Evolutionary conservation across 1,140 invertebrate genomes (phyloP).

Genomic region (Psilanteris sp.): DNA sequence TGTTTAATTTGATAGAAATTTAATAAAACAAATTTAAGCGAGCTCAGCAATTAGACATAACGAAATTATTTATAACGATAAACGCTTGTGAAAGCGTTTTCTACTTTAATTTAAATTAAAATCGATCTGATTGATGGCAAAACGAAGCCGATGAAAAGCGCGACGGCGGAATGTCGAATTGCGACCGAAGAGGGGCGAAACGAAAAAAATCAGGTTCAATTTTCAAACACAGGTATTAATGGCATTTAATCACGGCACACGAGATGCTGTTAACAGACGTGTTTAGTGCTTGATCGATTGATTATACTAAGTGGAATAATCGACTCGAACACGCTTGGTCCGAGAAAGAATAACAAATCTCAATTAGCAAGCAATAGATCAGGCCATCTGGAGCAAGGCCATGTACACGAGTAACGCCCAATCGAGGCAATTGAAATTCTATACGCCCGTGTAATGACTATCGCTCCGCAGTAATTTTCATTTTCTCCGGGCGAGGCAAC

Average conservation of each 20-base stretch:
- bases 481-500: conserved; percentile 52
- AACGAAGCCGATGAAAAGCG: background rate
- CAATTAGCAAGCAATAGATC: conserved; percentile 47
- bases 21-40: conserved; percentile 6
- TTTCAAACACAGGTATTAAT: too few species aligned
- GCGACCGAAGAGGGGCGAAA: too few species aligned
- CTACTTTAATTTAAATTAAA: background rate
- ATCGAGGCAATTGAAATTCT: conserved; percentile 48
- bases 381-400: conserved; percentile 44
- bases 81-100: conserved; percentile 14
- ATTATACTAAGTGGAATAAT: too few species aligned
- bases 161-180: too few species aligned
- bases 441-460: conserved; percentile 29
- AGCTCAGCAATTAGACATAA: conserved; percentile 1
- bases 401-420: background rate
- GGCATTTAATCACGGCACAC: too few species aligned
- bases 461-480: conserved; percentile 41
- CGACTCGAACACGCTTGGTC: background rate
- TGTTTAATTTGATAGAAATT: conserved; percentile 16
- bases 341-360: conserved; percentile 28
- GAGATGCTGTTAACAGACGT: too few species aligned
- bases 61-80: conserved; percentile 6
- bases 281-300: too few species aligned
- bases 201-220: too few species aligned
- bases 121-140: background rate